phyloP scores from a whole-genome alignment of 2,113 vertebrate species.

The Archilochus colubris region DNA sequence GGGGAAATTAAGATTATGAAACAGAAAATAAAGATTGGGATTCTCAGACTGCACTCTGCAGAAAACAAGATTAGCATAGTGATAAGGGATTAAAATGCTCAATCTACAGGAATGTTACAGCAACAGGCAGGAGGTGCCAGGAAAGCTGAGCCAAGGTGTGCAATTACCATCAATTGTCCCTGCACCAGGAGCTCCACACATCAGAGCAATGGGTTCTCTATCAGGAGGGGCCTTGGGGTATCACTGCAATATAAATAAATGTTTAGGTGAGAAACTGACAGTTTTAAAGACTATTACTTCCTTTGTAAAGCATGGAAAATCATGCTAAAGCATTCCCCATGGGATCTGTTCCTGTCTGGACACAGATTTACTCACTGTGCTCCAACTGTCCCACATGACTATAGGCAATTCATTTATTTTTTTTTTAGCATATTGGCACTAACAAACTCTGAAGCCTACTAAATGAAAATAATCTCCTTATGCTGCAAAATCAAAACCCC shows the following conservation, averaged over 20 bases:
- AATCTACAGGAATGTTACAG: rapidly evolving
- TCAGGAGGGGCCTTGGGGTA: background rate
- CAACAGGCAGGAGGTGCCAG: background rate
- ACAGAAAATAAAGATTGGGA: background rate
- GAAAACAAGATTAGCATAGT: background rate
- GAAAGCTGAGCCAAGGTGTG: background rate
- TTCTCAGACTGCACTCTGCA: background rate
- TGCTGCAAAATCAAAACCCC: background rate
- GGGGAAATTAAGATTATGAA: rapidly evolving
- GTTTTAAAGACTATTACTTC: background rate
- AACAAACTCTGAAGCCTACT: constrained; percentile 3
- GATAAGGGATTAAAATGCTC: background rate
- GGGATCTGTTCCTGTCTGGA: background rate
- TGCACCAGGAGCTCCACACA: background rate
- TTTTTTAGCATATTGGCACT: background rate
- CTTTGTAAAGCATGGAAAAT: background rate
- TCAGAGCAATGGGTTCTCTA: rapidly evolving
- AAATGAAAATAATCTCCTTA: constrained; percentile 9
- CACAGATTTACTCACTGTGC: background rate
- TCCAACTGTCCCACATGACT: background rate
- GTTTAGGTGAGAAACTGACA: background rate
- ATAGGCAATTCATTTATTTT: background rate
- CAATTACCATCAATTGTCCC: background rate
- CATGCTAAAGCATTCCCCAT: background rate
- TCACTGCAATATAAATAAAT: background rate